Evolutionary conservation across 2,113 vertebrate genomes (phyloP).

Genomic region (Lates calcarifer): DNA sequence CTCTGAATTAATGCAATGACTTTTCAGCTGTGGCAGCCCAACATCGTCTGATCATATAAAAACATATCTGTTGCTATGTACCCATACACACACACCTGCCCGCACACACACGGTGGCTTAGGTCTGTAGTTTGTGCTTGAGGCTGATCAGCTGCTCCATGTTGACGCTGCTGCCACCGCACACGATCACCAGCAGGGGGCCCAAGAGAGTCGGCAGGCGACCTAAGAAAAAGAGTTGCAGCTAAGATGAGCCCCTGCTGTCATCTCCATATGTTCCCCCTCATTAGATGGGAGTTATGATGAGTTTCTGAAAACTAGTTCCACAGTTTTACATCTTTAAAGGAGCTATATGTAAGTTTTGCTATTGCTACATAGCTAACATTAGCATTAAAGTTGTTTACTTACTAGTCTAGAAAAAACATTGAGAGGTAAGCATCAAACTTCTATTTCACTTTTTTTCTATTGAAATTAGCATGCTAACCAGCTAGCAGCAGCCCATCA

Average conservation of each 20-base stretch:
- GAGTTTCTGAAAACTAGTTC: too few species aligned
- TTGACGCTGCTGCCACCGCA: conserved; percentile 86
- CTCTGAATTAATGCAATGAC: not conserved
- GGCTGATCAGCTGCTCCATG: conserved; percentile 73
- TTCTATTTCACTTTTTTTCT: too few species aligned
- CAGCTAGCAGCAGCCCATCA: too few species aligned
- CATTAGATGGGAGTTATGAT: too few species aligned
- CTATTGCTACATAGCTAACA: too few species aligned
- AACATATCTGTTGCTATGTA: not conserved
- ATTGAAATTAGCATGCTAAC: too few species aligned
- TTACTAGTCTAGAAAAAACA: too few species aligned
- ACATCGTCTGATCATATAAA: not conserved
- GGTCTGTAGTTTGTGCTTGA: conserved; percentile 68
- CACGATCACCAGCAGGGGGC: conserved; percentile 84
- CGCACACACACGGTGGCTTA: conserved; percentile 7
- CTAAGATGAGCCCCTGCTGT: not conserved
- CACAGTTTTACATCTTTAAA: too few species aligned
- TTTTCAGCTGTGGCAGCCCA: not conserved
- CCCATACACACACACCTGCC: not conserved
- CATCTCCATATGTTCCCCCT: not conserved
- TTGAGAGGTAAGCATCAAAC: too few species aligned
- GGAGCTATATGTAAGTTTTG: too few species aligned
- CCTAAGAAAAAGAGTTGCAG: conserved; percentile 37
- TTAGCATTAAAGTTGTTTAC: too few species aligned
- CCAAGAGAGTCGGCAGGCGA: conserved; percentile 67